phyloP scores from a whole-genome alignment of 1,140 invertebrate species.

The Lepidotrigona ventralis region DNA sequence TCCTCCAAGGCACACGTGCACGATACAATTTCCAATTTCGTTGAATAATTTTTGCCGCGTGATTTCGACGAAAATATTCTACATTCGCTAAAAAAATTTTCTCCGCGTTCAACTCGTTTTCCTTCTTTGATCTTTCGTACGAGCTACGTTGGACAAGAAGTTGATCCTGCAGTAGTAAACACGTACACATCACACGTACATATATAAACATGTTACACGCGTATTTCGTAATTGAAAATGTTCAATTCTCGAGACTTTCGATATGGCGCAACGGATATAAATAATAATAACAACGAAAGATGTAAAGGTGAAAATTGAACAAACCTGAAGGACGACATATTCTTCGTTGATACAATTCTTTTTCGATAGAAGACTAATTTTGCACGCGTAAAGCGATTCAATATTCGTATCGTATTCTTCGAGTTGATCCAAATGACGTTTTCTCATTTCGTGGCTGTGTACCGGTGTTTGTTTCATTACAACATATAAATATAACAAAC shows the following conservation, averaged over 20 bases:
- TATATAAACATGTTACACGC: no score
- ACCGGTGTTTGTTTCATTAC: background rate
- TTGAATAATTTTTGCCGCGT: conserved; percentile 72
- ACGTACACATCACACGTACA: background rate
- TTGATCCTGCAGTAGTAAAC: conserved; percentile 53
- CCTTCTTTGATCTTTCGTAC: conserved; percentile 63
- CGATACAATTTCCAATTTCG: conserved; percentile 69
- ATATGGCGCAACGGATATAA: background rate
- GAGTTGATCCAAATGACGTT: conserved; percentile 45
- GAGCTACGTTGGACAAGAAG: conserved; percentile 58
- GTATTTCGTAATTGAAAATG: background rate
- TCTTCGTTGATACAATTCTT: conserved; percentile 43
- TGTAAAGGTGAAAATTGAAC: background rate
- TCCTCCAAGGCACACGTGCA: conserved; percentile 52
- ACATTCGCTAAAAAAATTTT: conserved; percentile 61
- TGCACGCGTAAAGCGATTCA: conserved; percentile 48
- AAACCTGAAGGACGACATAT: conserved; percentile 53
- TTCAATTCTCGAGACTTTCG: background rate
- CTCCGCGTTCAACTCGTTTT: conserved; percentile 62
- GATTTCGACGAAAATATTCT: conserved; percentile 68
- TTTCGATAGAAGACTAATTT: conserved; percentile 53
- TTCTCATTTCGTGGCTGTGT: conserved; percentile 27
- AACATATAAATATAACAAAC: background rate
- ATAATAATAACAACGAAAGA: no score
- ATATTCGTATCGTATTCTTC: conserved; percentile 64